Percentiles rank a stretch among this genome's conserved stretches.
Conservation (phyloP, 2,797 vertebrate species). For the Capromys pilorides region DNA sequence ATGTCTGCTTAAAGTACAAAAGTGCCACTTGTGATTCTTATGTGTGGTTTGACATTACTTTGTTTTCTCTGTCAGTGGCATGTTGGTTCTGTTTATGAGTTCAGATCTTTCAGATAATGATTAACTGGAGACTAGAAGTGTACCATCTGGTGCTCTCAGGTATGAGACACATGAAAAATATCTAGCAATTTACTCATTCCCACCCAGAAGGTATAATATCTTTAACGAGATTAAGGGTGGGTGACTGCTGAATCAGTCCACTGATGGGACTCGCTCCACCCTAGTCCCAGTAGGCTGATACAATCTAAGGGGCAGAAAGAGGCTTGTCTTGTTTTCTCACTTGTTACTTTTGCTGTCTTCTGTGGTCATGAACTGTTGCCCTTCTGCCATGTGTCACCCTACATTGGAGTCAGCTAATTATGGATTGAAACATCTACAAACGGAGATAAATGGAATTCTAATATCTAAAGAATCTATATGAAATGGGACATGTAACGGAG, state of each 20-base stretch:
- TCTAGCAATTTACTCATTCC: slow-evolving; percentile 68
- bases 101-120: slow-evolving; percentile 83
- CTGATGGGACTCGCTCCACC: neutral
- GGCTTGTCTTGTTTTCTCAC: neutral
- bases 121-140: slow-evolving; percentile 82
- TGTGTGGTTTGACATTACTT: slow-evolving; percentile 77
- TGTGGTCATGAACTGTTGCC: neutral
- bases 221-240: neutral
- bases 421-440: neutral
- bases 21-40: slow-evolving; percentile 79
- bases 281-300: neutral
- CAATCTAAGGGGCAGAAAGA: neutral
- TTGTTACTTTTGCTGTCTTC: neutral
- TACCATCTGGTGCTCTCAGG: slow-evolving; percentile 86
- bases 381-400: neutral
- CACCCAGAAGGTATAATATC: slow-evolving; percentile 53
- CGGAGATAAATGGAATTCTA: neutral
- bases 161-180: slow-evolving; percentile 79
- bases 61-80: slow-evolving; percentile 80
- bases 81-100: slow-evolving; percentile 84
- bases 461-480: neutral
- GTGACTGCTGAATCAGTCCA: neutral
- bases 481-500: neutral
- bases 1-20: slow-evolving; percentile 82
- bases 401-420: neutral